Percentiles rank a stretch among this genome's conserved stretches.
These are phyloP conservation scores for Pteromalus puparum DNA, from an alignment of 1,140 invertebrate species.

Conservation along the genomic window DNA sequence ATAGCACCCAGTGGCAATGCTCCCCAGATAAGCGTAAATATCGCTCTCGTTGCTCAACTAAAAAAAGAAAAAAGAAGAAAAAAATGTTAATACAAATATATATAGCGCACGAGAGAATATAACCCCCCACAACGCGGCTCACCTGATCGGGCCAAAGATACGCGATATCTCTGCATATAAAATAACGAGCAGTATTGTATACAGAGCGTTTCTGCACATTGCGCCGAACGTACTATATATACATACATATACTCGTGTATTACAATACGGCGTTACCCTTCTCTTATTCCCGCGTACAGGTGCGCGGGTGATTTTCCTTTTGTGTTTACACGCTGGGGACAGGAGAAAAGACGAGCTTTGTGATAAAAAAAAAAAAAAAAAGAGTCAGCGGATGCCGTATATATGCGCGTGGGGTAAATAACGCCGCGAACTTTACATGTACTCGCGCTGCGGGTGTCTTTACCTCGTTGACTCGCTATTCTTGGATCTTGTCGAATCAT, in stretches of 20 bases:
- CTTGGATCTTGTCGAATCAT: slow-evolving; percentile 4
- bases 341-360: not conserved
- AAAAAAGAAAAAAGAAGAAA: too few species aligned
- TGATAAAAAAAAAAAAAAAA: not conserved
- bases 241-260: too few species aligned
- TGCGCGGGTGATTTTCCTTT: slow-evolving; percentile 15
- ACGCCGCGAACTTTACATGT: not conserved
- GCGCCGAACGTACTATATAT: not conserved
- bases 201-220: not conserved
- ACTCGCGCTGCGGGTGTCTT: too few species aligned
- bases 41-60: too few species aligned
- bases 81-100: too few species aligned
- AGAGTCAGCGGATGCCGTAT: too few species aligned
- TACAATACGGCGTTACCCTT: too few species aligned
- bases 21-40: too few species aligned
- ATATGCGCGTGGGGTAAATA: not conserved
- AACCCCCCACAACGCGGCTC: not conserved
- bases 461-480: not conserved
- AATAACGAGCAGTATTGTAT: not conserved
- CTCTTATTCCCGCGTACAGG: not conserved
- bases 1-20: too few species aligned
- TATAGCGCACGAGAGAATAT: not conserved
- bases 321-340: not conserved
- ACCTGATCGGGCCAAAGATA: not conserved
- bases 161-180: not conserved